These are phyloP conservation scores for Heliconius cydno DNA, from an alignment of 2,888 invertebrate species.

Conservation along the genomic window DNA sequence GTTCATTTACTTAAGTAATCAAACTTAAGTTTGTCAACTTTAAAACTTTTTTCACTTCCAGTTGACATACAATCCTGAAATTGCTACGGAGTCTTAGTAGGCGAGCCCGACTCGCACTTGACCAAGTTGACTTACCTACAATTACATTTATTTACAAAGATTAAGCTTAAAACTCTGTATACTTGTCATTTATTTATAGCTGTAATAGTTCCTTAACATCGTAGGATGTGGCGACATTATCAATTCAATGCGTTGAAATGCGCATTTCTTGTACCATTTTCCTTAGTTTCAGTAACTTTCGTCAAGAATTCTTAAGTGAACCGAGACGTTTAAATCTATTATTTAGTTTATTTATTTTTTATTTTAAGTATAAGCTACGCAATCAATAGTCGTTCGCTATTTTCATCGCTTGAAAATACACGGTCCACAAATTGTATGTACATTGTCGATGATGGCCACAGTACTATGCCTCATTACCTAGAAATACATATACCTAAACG, in stretches of 20 bases:
- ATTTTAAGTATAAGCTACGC: neutral
- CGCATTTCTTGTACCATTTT: slow-evolving; percentile 63
- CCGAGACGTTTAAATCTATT: slow-evolving; percentile 6
- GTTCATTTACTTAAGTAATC: no score
- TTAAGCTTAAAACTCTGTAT: neutral
- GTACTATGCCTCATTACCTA: no score
- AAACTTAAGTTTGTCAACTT: no score
- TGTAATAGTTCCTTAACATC: neutral
- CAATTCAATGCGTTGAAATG: slow-evolving; percentile 59
- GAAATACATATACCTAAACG: neutral
- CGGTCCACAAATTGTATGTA: neutral
- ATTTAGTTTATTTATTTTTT: neutral
- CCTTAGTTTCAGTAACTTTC: slow-evolving; percentile 59
- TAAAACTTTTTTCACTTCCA: no score
- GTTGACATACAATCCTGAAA: no score
- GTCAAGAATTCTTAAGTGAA: slow-evolving; percentile 49
- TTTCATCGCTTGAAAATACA: slow-evolving; percentile 2
- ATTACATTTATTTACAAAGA: neutral
- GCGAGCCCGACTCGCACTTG: no score
- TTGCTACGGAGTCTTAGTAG: no score
- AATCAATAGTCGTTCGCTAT: neutral
- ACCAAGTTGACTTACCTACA: neutral
- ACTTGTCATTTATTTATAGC: neutral
- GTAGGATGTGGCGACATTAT: slow-evolving; percentile 28
- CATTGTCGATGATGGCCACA: neutral